These are phyloP conservation scores for Euplagia quadripunctaria DNA, from an alignment of 2,888 invertebrate species.

Conservation along the genomic window DNA sequence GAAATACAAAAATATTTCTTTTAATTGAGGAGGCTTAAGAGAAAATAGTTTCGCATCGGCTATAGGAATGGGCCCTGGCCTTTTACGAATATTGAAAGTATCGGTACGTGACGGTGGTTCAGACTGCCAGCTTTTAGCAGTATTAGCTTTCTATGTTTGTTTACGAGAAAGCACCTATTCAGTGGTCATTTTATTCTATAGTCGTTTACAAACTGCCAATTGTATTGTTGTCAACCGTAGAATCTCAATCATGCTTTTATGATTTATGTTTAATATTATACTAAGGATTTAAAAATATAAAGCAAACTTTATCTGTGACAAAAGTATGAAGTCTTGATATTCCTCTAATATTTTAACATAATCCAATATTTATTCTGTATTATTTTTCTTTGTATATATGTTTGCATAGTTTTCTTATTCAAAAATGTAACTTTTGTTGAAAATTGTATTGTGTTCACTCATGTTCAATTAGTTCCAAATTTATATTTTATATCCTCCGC, in stretches of 20 bases:
- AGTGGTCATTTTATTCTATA: slow-evolving; percentile 32
- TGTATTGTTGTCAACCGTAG: background rate
- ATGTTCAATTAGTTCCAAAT: too few relatives aligned
- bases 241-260: background rate
- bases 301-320: too few relatives aligned
- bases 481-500: too few relatives aligned
- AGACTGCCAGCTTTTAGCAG: slow-evolving; percentile 52
- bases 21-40: slow-evolving; percentile 31
- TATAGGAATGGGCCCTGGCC: slow-evolving; percentile 31
- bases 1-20: slow-evolving; percentile 14
- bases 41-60: slow-evolving; percentile 34
- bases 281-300: too few relatives aligned
- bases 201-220: slow-evolving; percentile 17
- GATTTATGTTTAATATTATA: too few relatives aligned
- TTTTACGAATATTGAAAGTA: slow-evolving; percentile 54
- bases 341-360: too few relatives aligned
- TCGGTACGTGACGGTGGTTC: slow-evolving; percentile 47
- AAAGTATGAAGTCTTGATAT: too few relatives aligned
- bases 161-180: slow-evolving; percentile 39
- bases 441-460: too few relatives aligned
- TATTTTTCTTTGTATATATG: too few relatives aligned
- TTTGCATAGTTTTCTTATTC: too few relatives aligned
- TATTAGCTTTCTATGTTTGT: slow-evolving; percentile 56
- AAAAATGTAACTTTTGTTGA: too few relatives aligned
- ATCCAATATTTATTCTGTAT: too few relatives aligned